These are phyloP conservation scores for Anadara kagoshimensis DNA, from an alignment of 1,140 invertebrate genomes.

Conservation along the genomic window DNA sequence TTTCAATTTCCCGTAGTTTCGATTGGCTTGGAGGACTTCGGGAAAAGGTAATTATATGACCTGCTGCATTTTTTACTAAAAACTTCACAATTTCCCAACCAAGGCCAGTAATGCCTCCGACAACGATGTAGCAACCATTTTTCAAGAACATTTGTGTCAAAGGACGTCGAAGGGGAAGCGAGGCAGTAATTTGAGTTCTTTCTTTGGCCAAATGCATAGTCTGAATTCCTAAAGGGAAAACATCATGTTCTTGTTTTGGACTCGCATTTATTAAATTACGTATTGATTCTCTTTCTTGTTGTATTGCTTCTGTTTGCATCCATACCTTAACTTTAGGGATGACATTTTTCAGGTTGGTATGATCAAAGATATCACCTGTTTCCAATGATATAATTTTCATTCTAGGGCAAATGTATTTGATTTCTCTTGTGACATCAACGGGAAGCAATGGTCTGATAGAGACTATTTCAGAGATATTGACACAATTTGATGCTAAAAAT, in stretches of 20 bases:
- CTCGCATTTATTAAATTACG: no score
- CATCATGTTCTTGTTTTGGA: background rate
- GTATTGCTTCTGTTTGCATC: no score
- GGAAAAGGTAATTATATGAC: constrained; percentile 46
- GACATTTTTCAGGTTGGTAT: no score
- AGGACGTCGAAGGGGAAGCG: background rate
- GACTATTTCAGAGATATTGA: no score
- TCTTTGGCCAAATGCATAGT: background rate
- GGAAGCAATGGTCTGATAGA: no score
- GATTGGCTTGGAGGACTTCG: constrained; percentile 36
- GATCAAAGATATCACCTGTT: no score
- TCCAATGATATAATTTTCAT: no score
- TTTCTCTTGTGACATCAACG: no score
- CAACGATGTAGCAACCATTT: constrained; percentile 52
- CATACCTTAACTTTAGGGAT: no score
- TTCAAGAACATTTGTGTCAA: constrained; percentile 28
- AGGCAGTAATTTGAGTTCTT: background rate
- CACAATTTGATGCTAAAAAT: no score
- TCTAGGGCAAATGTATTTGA: no score
- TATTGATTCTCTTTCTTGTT: no score
- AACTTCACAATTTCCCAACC: constrained; percentile 57
- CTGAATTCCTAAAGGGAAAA: background rate
- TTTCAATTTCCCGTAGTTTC: constrained; percentile 31
- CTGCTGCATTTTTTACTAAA: constrained; percentile 53
- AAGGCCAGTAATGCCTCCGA: constrained; percentile 61